phyloP scores from a whole-genome alignment of 2,797 vertebrate species.

The Poeciliopsis paucimaculata region DNA sequence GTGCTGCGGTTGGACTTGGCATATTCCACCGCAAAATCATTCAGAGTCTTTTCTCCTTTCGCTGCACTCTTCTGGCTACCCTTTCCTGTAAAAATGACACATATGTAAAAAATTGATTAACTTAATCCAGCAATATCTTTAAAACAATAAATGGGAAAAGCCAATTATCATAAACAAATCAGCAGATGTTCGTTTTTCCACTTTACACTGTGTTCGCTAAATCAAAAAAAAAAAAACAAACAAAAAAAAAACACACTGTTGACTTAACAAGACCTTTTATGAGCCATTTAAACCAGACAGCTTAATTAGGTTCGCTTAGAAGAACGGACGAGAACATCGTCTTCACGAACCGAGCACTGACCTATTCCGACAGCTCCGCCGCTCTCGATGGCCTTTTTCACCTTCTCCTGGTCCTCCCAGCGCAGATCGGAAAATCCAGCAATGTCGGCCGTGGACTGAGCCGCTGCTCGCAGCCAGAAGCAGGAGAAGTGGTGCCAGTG shows the following conservation, averaged over 20 bases:
- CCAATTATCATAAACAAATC: not conserved
- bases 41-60: slow-evolving; percentile 88
- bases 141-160: not conserved
- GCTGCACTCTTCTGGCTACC: slow-evolving; percentile 80
- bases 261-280: not conserved
- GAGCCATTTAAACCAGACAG: not conserved
- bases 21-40: slow-evolving; percentile 94
- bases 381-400: slow-evolving; percentile 92
- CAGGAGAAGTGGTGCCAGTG: slow-evolving; percentile 98
- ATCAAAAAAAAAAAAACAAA: too few relatives aligned
- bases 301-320: not conserved
- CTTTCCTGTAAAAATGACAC: slow-evolving; percentile 79
- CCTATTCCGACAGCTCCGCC: slow-evolving; percentile 82
- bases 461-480: slow-evolving; percentile 92
- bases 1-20: slow-evolving; percentile 98
- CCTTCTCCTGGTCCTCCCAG: slow-evolving; percentile 97
- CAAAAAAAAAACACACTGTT: not conserved
- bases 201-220: not conserved
- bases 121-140: not conserved
- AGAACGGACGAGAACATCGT: not conserved
- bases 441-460: slow-evolving; percentile 84
- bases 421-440: slow-evolving; percentile 90
- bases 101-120: not conserved
- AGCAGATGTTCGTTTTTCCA: not conserved
- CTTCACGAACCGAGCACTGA: slow-evolving; percentile 29